Evolutionary conservation across 2,113 vertebrate genomes (phyloP).

Genomic region (Anoplopoma fimbria): DNA sequence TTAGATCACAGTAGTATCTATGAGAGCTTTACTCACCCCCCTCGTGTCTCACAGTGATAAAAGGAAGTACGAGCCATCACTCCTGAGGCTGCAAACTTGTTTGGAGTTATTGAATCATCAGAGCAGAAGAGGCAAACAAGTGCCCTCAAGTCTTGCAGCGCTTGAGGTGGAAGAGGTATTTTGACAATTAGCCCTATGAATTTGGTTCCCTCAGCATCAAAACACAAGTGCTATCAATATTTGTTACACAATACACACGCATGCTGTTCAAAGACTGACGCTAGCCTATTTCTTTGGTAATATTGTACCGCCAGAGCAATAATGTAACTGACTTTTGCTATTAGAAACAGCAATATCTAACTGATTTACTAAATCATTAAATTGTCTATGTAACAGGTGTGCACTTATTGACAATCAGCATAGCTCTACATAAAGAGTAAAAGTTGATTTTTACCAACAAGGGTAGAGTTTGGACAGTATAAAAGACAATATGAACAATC

Average conservation of each 20-base stretch:
- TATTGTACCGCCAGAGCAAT: constrained; percentile 1
- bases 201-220: constrained; percentile 73
- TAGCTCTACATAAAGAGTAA: background rate
- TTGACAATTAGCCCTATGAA: constrained; percentile 80
- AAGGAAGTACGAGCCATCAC: constrained; percentile 84
- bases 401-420: background rate
- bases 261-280: constrained; percentile 29
- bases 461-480: background rate
- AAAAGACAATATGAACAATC: background rate
- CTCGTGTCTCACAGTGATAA: constrained; percentile 85
- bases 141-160: constrained; percentile 78
- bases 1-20: constrained; percentile 33
- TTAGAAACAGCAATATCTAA: background rate
- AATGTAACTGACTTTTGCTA: background rate
- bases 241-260: constrained; percentile 58
- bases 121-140: constrained; percentile 81
- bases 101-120: constrained; percentile 79
- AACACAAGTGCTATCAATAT: constrained; percentile 76
- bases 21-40: constrained; percentile 49
- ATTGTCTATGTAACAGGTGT: background rate
- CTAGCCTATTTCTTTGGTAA: constrained; percentile 28
- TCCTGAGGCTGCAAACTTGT: constrained; percentile 78
- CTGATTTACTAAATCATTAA: background rate
- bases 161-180: constrained; percentile 74
- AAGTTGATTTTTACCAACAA: background rate